Evolutionary conservation across 1,140 invertebrate genomes (phyloP).

Genomic region (Drosophila persimilis): DNA sequence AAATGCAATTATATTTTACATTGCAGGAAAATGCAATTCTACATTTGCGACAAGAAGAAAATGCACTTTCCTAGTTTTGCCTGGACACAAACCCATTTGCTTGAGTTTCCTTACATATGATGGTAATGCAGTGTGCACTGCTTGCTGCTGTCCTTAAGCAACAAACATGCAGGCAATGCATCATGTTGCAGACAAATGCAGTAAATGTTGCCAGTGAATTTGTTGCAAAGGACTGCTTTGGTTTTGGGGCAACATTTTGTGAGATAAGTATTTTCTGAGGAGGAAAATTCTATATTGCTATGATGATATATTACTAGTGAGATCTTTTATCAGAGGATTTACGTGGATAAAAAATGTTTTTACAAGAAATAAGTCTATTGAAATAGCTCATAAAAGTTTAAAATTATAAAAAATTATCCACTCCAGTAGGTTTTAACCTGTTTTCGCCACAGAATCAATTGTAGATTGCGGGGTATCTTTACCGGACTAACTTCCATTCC

Average conservation of each 20-base stretch:
- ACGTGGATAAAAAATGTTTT: no score
- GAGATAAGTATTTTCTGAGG: no score
- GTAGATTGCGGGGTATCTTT: not conserved
- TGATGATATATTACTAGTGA: no score
- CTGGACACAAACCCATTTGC: slow-evolving; percentile 30
- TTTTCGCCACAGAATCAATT: not conserved
- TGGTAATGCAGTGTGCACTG: slow-evolving; percentile 29
- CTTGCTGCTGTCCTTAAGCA: slow-evolving; percentile 26
- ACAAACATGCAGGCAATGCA: slow-evolving; percentile 20
- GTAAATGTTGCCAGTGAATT: slow-evolving; percentile 33
- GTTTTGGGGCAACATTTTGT: not conserved
- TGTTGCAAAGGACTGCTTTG: slow-evolving; percentile 10
- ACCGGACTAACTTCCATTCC: slow-evolving; percentile 1
- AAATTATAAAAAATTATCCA: no score
- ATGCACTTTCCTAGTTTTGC: not conserved
- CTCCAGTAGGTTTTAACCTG: not conserved
- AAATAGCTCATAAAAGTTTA: no score
- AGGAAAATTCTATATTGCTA: not conserved
- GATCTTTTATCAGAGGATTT: not conserved
- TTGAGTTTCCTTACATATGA: not conserved
- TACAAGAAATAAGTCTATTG: no score
- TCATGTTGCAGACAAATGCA: slow-evolving; percentile 12
- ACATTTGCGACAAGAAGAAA: not conserved
- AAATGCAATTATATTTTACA: not conserved
- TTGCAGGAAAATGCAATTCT: not conserved